Base-by-base conservation (phyloP, 2,113 vertebrate genomes). In the Chunga burmeisteri region DNA sequence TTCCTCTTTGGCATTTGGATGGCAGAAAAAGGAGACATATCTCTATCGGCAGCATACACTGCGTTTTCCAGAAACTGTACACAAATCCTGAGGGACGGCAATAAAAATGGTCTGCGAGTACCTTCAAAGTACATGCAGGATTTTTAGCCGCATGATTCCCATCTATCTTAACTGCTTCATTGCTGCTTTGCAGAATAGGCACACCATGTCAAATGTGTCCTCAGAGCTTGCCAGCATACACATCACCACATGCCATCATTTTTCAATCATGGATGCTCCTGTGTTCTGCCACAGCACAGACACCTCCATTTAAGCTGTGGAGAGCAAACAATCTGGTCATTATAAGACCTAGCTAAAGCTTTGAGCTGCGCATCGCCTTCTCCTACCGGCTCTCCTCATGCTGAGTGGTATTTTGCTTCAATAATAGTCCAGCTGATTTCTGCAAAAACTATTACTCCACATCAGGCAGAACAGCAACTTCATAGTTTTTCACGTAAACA, bases 1-100 rank as follows among this genome's bases (percentile, higher is more conserved):
- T 83, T 96, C 94, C 91, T 94, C 61, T 63, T 93, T 91, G 84
- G 79, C 86, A 93, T 94, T 93, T 96, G 84, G 86, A 91, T 49
- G 73, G 93, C 86, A 94, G 68, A 68, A 93, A 80, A 96, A 86
- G 73, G n/a, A 85, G 84, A 87, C 47, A 16, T 66, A 21, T 87
- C 91, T 96, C 81, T 86, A 96, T 92, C 94, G 86, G 67, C 90
- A 62, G 52, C 25, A 46, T 19, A 71, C 89, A 58, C 75, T 27
- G 2, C 32, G 62, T 56, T 87, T 92, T 89, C 90, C 15, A 58
- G 74, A 89, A 96, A 90, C 65, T 32, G 27, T 52, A 34, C 44
- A 70, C 81, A 94, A 85, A 92, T 81, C 83, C 88, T 46, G 44
- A 92, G 63, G 79, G 82, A 86, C 66, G 30, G 73, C 68, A 55